phyloP scores from a whole-genome alignment of 2,888 invertebrate genomes.

The Himalopsyche anomala region DNA sequence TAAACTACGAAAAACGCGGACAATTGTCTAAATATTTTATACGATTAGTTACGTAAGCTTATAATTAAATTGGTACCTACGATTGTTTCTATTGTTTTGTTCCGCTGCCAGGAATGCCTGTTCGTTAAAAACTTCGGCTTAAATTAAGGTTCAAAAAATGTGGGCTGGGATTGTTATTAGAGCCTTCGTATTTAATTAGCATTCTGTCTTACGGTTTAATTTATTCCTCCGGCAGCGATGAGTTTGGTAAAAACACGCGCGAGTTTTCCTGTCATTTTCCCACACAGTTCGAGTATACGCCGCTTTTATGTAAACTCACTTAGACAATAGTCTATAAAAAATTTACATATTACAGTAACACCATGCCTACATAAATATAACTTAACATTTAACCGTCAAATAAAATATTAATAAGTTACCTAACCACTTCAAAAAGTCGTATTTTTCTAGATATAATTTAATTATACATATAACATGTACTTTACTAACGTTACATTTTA shows the following conservation, averaged over 20 bases:
- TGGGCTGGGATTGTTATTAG: slow-evolving; percentile 8
- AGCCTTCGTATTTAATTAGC: slow-evolving; percentile 32
- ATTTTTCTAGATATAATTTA: neutral
- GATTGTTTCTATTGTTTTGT: neutral
- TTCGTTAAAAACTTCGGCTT: neutral
- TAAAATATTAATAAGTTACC: neutral
- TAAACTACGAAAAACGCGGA: too few relatives aligned
- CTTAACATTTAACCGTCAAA: neutral
- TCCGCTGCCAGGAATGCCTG: neutral
- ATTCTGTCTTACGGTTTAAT: slow-evolving; percentile 19
- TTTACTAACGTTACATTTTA: neutral
- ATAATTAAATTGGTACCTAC: neutral
- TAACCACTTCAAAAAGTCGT: neutral
- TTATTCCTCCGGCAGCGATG: slow-evolving; percentile 4
- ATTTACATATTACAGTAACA: neutral
- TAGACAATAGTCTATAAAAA: slow-evolving; percentile 6
- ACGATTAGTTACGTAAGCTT: neutral
- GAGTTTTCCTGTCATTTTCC: slow-evolving; percentile 38
- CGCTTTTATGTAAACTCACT: neutral
- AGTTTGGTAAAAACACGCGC: slow-evolving; percentile 36
- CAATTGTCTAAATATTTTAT: neutral
- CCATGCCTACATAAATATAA: slow-evolving; percentile 8
- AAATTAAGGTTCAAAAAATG: slow-evolving; percentile 35
- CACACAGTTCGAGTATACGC: neutral
- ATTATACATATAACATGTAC: neutral